Conservation (phyloP, 2,113 vertebrate species). For the Gulo gulo region DNA sequence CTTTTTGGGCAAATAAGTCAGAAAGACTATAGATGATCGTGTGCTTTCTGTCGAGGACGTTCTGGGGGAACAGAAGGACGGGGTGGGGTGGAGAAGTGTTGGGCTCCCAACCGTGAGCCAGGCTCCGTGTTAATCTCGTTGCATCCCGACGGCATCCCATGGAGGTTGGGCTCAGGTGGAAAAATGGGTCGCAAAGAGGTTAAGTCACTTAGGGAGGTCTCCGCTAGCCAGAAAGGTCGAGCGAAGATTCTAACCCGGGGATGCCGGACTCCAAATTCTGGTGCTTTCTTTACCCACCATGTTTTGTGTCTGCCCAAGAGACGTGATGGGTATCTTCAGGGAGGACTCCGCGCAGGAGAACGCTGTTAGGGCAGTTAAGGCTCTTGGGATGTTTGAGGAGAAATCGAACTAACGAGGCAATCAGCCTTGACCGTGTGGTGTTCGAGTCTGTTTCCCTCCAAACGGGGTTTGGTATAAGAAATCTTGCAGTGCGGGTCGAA, state of each 20-base stretch:
- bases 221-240: background rate
- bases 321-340: background rate
- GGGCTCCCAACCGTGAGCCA: no score
- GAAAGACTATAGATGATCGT: fast-evolving
- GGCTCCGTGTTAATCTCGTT: background rate
- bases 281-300: background rate
- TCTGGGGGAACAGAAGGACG: background rate
- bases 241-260: background rate
- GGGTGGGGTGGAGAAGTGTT: background rate
- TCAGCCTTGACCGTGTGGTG: background rate
- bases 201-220: fast-evolving
- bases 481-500: background rate
- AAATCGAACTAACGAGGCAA: background rate
- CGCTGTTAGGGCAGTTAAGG: background rate
- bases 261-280: fast-evolving
- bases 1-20: fast-evolving
- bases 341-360: background rate
- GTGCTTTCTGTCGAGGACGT: background rate
- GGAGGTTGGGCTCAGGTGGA: background rate
- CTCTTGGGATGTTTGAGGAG: background rate
- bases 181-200: fast-evolving
- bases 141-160: fast-evolving
- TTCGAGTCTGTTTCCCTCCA: background rate
- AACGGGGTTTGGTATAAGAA: background rate
- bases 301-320: background rate